Percentiles rank a stretch among this genome's conserved stretches.
Conservation (phyloP, 2,113 vertebrate genomes). For the Tetrao urogallus region DNA sequence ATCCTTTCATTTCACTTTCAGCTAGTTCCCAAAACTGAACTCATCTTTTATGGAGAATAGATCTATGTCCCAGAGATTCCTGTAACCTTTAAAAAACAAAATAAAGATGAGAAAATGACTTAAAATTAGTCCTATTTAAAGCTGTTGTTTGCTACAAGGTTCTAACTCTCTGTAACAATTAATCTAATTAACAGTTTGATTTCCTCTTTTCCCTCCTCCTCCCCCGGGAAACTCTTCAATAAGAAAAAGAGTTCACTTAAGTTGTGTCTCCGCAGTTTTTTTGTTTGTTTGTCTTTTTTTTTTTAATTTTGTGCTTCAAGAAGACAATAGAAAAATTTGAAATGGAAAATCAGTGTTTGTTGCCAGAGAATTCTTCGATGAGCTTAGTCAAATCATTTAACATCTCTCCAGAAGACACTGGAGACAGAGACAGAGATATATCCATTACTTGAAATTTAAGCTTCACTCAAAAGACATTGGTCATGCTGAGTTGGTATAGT, state of each 20-base stretch:
- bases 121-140: neutral
- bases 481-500: neutral
- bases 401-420: neutral
- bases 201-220: neutral
- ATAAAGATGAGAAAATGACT: conserved; percentile 6
- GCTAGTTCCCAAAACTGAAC: neutral
- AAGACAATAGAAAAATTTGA: neutral
- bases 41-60: neutral
- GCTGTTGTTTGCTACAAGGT: neutral
- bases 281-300: neutral
- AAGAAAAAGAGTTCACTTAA: neutral
- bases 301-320: neutral
- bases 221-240: neutral
- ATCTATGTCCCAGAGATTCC: neutral
- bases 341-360: neutral
- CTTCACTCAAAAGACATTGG: neutral
- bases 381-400: neutral
- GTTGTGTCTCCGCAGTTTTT: neutral
- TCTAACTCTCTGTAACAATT: neutral
- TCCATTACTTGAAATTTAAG: neutral
- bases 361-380: neutral
- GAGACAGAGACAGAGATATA: neutral
- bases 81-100: conserved; percentile 47
- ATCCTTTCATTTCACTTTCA: neutral
- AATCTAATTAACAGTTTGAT: neutral